Conservation (phyloP, 1,140 invertebrate genomes). For the Bombus affinis region DNA sequence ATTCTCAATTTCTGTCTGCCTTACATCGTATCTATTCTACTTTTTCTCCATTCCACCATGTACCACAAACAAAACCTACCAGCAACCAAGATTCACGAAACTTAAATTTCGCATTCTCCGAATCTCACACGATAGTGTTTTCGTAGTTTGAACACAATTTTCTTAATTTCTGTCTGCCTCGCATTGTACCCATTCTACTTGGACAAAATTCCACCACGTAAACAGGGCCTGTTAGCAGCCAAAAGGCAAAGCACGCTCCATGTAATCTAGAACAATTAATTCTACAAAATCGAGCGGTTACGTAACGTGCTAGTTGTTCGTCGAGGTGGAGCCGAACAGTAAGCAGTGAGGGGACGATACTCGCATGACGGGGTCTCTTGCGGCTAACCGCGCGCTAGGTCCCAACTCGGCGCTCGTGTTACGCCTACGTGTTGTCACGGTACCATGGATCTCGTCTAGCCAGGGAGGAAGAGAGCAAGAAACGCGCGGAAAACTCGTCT, state of each 20-base stretch:
- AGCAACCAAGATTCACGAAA: no score
- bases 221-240: no score
- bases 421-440: constrained; percentile 28
- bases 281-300: constrained; percentile 4
- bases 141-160: no score
- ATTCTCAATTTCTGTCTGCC: no score
- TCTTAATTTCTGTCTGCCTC: no score
- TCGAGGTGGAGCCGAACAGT: neutral
- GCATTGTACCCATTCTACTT: no score
- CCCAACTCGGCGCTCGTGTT: constrained; percentile 16
- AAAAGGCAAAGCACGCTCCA: neutral
- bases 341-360: constrained; percentile 1
- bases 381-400: neutral
- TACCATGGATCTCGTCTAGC: neutral
- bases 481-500: constrained; percentile 18
- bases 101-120: no score
- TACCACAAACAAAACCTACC: no score
- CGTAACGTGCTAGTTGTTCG: constrained; percentile 23
- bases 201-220: no score
- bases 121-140: no score
- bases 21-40: no score
- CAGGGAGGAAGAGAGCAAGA: neutral
- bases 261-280: neutral
- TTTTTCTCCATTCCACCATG: no score
- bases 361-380: constrained; percentile 5